These are phyloP conservation scores for Noctua comes DNA, from an alignment of 2,888 invertebrate genomes.

Conservation along the genomic window DNA sequence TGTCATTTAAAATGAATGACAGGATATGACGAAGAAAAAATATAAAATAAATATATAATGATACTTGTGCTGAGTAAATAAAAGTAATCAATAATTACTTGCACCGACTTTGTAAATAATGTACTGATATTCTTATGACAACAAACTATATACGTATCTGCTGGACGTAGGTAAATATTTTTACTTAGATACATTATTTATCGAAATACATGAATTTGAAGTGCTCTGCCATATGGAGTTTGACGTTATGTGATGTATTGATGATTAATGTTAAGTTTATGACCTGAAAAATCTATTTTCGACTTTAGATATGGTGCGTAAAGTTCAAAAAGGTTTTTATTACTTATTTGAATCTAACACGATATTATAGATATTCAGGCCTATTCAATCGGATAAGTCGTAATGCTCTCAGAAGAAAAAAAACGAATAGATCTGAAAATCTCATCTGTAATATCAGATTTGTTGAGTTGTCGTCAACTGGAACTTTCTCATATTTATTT, in stretches of 20 bases:
- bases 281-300: not conserved
- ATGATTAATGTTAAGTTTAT: not conserved
- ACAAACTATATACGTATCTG: constrained; percentile 10
- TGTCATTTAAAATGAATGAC: not conserved
- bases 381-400: not conserved
- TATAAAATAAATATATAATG: not conserved
- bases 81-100: constrained; percentile 25
- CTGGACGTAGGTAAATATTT: constrained; percentile 19
- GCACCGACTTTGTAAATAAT: constrained; percentile 19
- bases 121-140: constrained; percentile 33
- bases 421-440: not conserved
- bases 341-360: not conserved
- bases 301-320: not conserved
- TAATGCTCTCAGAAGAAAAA: not conserved
- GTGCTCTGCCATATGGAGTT: not conserved
- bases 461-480: not conserved
- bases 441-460: not conserved
- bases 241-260: not conserved
- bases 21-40: not conserved
- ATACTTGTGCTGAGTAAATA: constrained; percentile 15
- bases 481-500: not conserved
- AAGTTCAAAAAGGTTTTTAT: not conserved
- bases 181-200: not conserved
- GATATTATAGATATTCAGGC: not conserved
- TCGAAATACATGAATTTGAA: not conserved